Evolutionary conservation across 2,888 invertebrate species (phyloP).

Genomic region (Sacculina carcini): DNA sequence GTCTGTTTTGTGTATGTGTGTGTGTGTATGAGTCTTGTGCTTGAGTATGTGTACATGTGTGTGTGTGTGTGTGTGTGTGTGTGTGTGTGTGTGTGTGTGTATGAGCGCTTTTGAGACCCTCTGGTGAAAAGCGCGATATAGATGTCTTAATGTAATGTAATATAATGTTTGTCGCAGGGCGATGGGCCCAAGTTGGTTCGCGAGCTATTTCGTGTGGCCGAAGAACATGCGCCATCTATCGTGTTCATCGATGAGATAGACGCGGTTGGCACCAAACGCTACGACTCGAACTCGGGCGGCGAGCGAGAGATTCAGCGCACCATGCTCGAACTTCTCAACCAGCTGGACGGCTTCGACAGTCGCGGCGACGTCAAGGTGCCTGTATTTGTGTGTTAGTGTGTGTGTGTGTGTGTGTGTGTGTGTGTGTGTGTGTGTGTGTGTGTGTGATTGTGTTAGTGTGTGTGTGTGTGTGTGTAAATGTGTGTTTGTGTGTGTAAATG

Average conservation of each 20-base stretch:
- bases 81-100: too few relatives aligned
- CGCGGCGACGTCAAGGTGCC: constrained; percentile 78
- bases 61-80: too few relatives aligned
- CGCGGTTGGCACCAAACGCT: constrained; percentile 93
- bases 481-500: not conserved
- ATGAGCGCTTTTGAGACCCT: too few relatives aligned
- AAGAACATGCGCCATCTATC: constrained; percentile 97
- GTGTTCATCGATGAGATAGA: constrained; percentile 99
- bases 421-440: not conserved
- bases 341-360: constrained; percentile 91
- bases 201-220: constrained; percentile 94
- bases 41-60: too few relatives aligned
- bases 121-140: too few relatives aligned
- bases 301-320: constrained; percentile 98
- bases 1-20: too few relatives aligned
- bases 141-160: too few relatives aligned
- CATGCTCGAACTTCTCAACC: constrained; percentile 95
- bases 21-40: too few relatives aligned
- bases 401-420: not conserved
- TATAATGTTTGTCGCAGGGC: constrained; percentile 37
- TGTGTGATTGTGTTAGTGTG: too few relatives aligned
- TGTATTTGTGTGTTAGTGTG: constrained; percentile 5
- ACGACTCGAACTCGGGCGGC: constrained; percentile 97
- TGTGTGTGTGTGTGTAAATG: not conserved
- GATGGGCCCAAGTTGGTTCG: constrained; percentile 96